These are phyloP conservation scores for Spea multiplicata DNA, from an alignment of 2,113 vertebrate species.

Conservation along the genomic window DNA sequence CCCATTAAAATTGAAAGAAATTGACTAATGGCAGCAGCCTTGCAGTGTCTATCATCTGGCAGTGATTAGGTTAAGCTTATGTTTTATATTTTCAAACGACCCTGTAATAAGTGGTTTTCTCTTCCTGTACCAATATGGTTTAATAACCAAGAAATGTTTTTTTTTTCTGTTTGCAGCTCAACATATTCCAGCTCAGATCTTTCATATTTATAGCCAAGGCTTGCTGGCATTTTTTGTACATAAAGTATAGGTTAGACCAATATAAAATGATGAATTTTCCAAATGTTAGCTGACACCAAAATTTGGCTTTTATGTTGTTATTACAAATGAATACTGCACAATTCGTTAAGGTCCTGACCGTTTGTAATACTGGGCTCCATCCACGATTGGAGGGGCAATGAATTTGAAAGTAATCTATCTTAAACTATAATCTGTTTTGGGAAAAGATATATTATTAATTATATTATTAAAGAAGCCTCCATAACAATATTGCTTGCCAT, in stretches of 20 bases:
- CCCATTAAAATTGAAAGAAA: no score
- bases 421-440: background rate
- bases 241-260: background rate
- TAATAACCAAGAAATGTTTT: slow-evolving; percentile 17
- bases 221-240: slow-evolving; percentile 19
- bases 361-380: background rate
- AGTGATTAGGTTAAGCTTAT: no score
- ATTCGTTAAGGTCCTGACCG: no score
- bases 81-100: no score
- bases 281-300: slow-evolving; percentile 17
- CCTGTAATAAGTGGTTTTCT: no score
- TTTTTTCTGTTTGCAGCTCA: slow-evolving; percentile 7
- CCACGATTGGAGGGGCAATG: background rate
- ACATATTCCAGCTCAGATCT: background rate
- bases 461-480: no score
- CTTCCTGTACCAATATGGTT: slow-evolving; percentile 7
- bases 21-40: no score
- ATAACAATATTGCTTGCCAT: no score
- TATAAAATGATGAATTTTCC: slow-evolving; percentile 19
- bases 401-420: background rate
- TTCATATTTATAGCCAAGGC: slow-evolving; percentile 1
- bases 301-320: background rate
- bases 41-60: no score
- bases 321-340: background rate
- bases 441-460: no score